phyloP scores from a whole-genome alignment of 2,113 vertebrate species.

The Mirza zaza region DNA sequence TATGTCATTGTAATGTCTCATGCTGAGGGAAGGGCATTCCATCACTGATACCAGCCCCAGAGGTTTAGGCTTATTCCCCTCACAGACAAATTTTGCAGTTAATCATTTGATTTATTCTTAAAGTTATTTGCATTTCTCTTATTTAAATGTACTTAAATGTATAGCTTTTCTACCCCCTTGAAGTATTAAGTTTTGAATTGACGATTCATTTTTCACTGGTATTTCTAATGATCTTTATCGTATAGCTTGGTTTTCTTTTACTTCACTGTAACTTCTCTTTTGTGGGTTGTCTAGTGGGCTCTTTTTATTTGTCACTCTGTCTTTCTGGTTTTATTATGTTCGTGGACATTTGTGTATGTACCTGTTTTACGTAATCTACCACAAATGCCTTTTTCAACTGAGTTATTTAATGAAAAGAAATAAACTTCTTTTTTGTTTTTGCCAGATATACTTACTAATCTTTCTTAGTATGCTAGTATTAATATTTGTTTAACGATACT shows the following conservation, averaged over 20 bases:
- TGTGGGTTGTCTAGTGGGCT: background rate
- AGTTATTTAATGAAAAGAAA: background rate
- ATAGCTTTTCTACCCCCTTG: background rate
- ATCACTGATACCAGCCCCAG: background rate
- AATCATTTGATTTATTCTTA: background rate
- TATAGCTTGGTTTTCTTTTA: background rate
- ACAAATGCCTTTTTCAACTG: background rate
- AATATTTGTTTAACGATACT: background rate
- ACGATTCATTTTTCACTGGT: background rate
- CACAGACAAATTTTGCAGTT: background rate
- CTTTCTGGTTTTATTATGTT: constrained; percentile 18
- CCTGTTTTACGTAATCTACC: background rate
- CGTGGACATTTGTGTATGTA: background rate
- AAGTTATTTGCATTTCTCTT: background rate
- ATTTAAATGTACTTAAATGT: background rate
- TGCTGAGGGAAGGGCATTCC: background rate
- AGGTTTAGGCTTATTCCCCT: background rate
- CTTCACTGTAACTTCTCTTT: background rate
- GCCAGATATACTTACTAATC: background rate
- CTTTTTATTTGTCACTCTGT: constrained; percentile 22
- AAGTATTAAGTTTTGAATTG: background rate
- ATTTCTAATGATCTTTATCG: background rate
- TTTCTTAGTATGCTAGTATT: background rate
- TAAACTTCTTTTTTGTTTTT: background rate
- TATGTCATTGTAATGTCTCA: background rate